Base-by-base conservation (phyloP, 1,140 invertebrate genomes). In the Drosophila baimaii region DNA sequence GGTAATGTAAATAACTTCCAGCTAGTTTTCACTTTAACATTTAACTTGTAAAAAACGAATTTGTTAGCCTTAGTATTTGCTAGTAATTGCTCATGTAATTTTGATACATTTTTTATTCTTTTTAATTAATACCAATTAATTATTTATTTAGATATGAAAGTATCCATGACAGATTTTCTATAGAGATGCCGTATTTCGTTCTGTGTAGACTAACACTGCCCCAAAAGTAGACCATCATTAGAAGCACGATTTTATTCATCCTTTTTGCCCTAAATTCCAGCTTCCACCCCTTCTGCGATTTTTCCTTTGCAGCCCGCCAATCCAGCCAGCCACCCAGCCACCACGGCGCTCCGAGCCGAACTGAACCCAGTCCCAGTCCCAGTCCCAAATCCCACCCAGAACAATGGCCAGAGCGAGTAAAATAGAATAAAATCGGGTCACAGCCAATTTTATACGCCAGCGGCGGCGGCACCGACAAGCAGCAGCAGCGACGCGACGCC, bases 371-470 rank as follows among this genome's bases (percentile, higher is more conserved):
- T 31, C 51, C 55, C 19, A 17, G 7, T 25, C 54, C 54, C 31
- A 56, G 21, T 1, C 21, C 44, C 44, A 21, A 35, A 21, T 31
- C 23, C 56, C 37, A 46, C 41, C 57, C 56, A 65, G 46, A 66
- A 66, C 65, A 69, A 69, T 69, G 54, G 49, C 25, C 27, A 59
- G 35, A 39, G 61, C 61, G 35, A 71, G 56, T 46, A 46, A 49
- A 84, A 59, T 83, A 83, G 79, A 72, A 79, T 66, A 88, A 79
- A 85, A 88, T 88, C 83, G 84, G 83, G 83, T 76, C 83, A 86
- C 77, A 88, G 84, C 83, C 83, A 86, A 86, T 86, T 86, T 88
- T 72, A 69, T 84, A 77, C 73, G 81, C 77, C 70, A 59, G 5
- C 58, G 37, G 54, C 68, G 59, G 58, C 76, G 39, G 25, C 37